Conservation (phyloP, 37 sponge, comb jelly and placozoan species). For the Spongilla lacustris region DNA sequence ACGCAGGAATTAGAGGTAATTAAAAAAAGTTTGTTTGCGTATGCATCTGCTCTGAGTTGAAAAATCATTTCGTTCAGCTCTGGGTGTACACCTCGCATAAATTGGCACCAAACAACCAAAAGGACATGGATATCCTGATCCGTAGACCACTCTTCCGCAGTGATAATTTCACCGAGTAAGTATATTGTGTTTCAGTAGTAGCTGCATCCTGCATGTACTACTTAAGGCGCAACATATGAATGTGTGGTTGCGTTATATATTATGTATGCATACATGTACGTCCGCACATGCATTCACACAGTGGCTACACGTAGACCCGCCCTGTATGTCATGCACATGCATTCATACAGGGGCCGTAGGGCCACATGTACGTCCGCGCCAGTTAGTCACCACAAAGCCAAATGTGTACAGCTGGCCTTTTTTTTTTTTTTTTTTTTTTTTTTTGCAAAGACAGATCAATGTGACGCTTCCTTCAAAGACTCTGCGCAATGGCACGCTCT, state of each 20-base stretch:
- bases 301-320: too few relatives aligned
- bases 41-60: constrained; percentile 3
- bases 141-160: not conserved
- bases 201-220: not conserved
- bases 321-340: too few relatives aligned
- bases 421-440: not conserved
- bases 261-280: too few relatives aligned
- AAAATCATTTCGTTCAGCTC: constrained; percentile 18
- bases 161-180: not conserved
- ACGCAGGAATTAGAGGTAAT: constrained; percentile 35
- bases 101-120: not conserved
- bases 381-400: not conserved
- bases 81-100: constrained; percentile 29
- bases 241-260: too few relatives aligned
- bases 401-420: not conserved
- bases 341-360: too few relatives aligned
- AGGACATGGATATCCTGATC: constrained; percentile 5
- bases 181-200: not conserved
- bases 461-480: constrained; percentile 65
- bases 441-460: constrained; percentile 45
- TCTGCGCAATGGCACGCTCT: constrained; percentile 77
- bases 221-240: too few relatives aligned
- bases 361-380: too few relatives aligned
- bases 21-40: not conserved
- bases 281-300: too few relatives aligned